Conservation (phyloP, 2,797 vertebrate species). For the Thaleichthys pacificus region DNA sequence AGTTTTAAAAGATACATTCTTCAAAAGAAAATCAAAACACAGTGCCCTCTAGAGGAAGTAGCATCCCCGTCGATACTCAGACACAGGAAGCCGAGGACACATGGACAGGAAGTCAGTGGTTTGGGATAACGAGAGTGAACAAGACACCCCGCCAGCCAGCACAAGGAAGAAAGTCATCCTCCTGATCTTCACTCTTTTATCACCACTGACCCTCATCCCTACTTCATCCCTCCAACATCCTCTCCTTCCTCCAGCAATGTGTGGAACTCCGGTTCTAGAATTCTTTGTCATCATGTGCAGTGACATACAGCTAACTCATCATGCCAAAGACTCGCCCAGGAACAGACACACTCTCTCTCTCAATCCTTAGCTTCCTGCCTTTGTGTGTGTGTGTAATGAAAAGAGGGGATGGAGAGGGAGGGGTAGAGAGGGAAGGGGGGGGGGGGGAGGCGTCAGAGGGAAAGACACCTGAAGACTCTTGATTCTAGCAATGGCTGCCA, state of each 20-base stretch:
- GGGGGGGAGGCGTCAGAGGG: too few relatives aligned
- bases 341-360: slow-evolving; percentile 42
- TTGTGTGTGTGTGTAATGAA: slow-evolving; percentile 62
- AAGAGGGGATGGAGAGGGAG: slow-evolving; percentile 7
- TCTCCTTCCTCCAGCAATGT: too few relatives aligned
- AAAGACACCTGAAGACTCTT: neutral
- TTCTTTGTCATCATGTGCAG: slow-evolving; percentile 39
- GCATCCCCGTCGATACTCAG: neutral
- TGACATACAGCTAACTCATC: slow-evolving; percentile 87
- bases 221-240: neutral
- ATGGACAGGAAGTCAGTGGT: slow-evolving; percentile 31
- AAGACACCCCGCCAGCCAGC: slow-evolving; percentile 37
- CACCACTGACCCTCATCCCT: neutral
- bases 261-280: slow-evolving; percentile 39
- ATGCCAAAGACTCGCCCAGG: slow-evolving; percentile 88
- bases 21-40: slow-evolving; percentile 26
- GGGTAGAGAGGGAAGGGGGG: slow-evolving; percentile 12
- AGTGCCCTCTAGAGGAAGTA: neutral
- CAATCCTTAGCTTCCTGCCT: slow-evolving; percentile 64
- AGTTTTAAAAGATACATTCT: slow-evolving; percentile 21
- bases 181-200: slow-evolving; percentile 18
- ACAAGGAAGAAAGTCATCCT: slow-evolving; percentile 28
- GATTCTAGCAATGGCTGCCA: neutral
- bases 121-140: slow-evolving; percentile 42
- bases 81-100: neutral